Base-by-base conservation (phyloP, 2,797 vertebrate genomes). In the Synaphobranchus kaupii region DNA sequence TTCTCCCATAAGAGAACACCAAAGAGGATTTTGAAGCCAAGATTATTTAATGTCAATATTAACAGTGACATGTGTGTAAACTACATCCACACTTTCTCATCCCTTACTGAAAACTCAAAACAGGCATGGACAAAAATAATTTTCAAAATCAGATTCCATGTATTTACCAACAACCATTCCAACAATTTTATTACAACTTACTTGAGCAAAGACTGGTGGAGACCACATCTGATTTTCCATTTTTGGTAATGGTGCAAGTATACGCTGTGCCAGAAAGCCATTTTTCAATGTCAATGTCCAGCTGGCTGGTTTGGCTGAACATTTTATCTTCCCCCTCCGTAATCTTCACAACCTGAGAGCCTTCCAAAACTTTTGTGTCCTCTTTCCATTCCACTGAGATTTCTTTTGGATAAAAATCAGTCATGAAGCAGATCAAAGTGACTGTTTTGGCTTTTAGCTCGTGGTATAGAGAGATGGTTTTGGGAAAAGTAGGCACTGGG, bases 361-460 rank as follows among this genome's bases (percentile, higher is more conserved):
- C 0, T 0, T 0, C 28, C 3, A 25, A 1, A 13, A 0, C 0
- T 0, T 8, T 0, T 0, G 66, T 0, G 31, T 90, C 86, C 9
- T 0, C 15, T 8, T 86, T 0, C 96, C 96, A 96, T 0, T 0
- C 0, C 80, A 96, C 89, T 0, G 0, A 60, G 31, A 93, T 25
- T 0, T 47, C 0, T 0, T 92, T 81, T 8, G 93, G 93, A 86
- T 81, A 91, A 89, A 89, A 95, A n/a, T 71, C 90, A 6, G 87
- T 93, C 6, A 95, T 3, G 22, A 63, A 90, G 91, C 96, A 96
- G 82, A 93, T 9, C 66, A 96, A 92, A 81, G 13, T 78, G 66
- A 86, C 48, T 13, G 1, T 20, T 39, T 28, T 52, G 31, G 34
- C 54, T 39, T 39, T 8, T 17, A 39, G 50, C n/a, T 58, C 12